Base-by-base conservation (phyloP, 2,797 vertebrate genomes). In the Picus viridis region DNA sequence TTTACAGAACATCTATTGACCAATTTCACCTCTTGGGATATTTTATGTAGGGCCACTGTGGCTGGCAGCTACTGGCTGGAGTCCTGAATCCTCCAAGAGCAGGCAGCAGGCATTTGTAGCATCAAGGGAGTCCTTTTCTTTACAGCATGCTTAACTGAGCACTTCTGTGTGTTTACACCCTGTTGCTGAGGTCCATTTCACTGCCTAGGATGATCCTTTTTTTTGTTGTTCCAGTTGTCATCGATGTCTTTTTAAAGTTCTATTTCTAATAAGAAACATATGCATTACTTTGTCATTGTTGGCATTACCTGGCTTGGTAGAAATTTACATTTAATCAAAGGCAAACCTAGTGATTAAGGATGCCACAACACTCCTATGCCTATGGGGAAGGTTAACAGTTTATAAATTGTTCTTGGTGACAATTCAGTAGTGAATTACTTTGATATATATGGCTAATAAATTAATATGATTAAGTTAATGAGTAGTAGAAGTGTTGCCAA, bases 381-480 rank as follows among this genome's bases (percentile, higher is more conserved):
- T 89, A 72, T 87, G 72, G 94, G 94, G 86, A 97, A 92, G 17
- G 1, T 69, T 93, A 95, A 84, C 76, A 94, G 93, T 94, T 95
- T 97, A 94, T 95, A 96, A 97, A 96, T 96, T 93, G 80, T 97
- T 97, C 74, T 78, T 88, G 76, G 81, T 97, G 96, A 97, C 93
- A 95, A 93, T 94, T 95, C 91, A 95, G 95, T 77, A 95, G 95
- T 95, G 95, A 96, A 97, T 96, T 96, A 93, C 93, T 97, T 96
- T 97, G 97, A 97, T 96, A 96, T 96, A 96, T 95, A 96, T 94
- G 81, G 93, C 95, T 97, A 97, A 97, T 97, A 95, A 97, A 98
- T 98, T 97, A 98, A 98, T 97, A 97, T 97, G 95, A 97, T 97
- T 97, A 97, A 97, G 94, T 96, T 98, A 96, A 97, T 97, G 97